Percentiles rank a stretch among this genome's conserved stretches.
Conservation (phyloP, 64 coral and sea anemone species). For the Stichodactyla helianthus region DNA sequence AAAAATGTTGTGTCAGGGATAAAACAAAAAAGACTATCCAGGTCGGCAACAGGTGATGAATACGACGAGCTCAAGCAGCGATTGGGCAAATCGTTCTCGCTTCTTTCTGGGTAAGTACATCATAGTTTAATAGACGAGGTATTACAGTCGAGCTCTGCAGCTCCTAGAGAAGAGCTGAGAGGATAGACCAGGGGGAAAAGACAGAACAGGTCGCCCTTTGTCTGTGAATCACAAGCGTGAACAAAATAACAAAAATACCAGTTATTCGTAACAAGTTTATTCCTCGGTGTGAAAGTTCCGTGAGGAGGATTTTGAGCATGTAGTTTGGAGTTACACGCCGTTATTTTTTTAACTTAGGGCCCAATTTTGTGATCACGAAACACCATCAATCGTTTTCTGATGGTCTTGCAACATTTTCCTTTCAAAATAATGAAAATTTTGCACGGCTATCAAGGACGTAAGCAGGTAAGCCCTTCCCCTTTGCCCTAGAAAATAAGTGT, state of each 20-base stretch:
- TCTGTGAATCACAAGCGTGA: neutral
- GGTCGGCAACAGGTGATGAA: conserved; percentile 39
- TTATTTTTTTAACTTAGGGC: neutral
- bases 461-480: conserved; percentile 16
- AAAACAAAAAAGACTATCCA: conserved; percentile 53
- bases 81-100: conserved; percentile 54
- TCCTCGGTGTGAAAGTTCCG: neutral
- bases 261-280: neutral
- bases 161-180: neutral
- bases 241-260: neutral
- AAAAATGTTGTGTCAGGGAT: conserved; percentile 79
- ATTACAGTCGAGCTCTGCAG: neutral
- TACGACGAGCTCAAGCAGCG: conserved; percentile 63
- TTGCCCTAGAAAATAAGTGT: conserved; percentile 15
- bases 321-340: neutral
- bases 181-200: neutral
- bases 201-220: neutral
- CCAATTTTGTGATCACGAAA: neutral
- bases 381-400: neutral
- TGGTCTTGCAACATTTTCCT: neutral
- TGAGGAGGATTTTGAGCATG: neutral
- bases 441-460: neutral
- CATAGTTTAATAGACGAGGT: neutral
- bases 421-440: neutral
- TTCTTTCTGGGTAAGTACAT: conserved; percentile 68